Base-by-base conservation (phyloP, 2,888 invertebrate species). In the Bhutanitis thaidina region DNA sequence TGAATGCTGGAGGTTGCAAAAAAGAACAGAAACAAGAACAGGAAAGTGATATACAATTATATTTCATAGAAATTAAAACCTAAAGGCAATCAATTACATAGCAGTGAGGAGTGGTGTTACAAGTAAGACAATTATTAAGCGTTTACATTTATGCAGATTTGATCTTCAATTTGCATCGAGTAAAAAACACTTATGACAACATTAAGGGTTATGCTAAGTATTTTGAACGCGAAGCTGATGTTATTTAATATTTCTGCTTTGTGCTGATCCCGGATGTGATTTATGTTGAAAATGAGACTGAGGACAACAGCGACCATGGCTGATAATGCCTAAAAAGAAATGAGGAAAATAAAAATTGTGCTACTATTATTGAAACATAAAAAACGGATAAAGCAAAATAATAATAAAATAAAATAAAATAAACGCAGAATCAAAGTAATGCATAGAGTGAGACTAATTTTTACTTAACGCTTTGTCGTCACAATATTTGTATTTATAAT, bases 221-320 rank as follows among this genome's bases (percentile, higher is more conserved):
- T 76, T 80, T 93, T 93, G 56, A 93, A 77, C 16, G 86, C 74
- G 43, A 93, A 75, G 57, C 91, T 90, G 10, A 90, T 71, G 64
- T 93, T 92, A 71, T 93, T 93, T 54, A 92, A 79, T 45, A 88
- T 71, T 59, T 92, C 91, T 0, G 93, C 93, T 56, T 79, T 87
- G n/a, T 84, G 80, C 43, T 91, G 91, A 53, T 93, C 90, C 10
- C 86, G 80, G 53, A 88, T 81, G 55, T 91, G 90, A 76, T 93
- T 93, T 61, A 93, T 91, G 75, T 93, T 90, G 65, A 91, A 83
- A 56, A 89, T 83, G 43, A 90, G 82, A 60, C 93, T 91, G 56
- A 93, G 86, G 39, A 93, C 69, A 38, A 93, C 83, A 53, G 91
- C 92, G 30, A 93, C 83, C 45, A 92, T 73, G 25, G 92, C 92